Percentiles rank a stretch among this genome's conserved stretches.
These are phyloP conservation scores for Megaustenia siamemsis DNA, from an alignment of 2,888 invertebrate genomes.

Conservation along the genomic window DNA sequence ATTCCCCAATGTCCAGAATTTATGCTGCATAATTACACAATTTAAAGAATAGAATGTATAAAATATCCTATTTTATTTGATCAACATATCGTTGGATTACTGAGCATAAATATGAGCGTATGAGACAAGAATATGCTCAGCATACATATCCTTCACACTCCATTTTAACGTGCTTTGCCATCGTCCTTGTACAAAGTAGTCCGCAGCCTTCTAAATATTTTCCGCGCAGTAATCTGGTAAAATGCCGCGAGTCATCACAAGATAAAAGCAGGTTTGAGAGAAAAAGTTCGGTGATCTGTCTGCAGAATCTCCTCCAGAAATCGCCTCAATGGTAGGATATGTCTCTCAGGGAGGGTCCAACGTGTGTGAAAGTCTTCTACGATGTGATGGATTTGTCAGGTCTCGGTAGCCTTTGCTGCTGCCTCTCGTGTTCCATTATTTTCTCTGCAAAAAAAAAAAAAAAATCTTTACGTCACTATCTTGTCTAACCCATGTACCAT, in stretches of 20 bases:
- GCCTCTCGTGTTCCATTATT: constrained; percentile 64
- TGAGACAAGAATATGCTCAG: too few species aligned
- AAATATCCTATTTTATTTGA: too few species aligned
- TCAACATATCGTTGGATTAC: too few species aligned
- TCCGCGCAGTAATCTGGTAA: constrained; percentile 67
- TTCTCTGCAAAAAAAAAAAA: constrained; percentile 66
- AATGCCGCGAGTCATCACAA: constrained; percentile 70
- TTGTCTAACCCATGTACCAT: too few species aligned
- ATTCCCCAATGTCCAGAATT: too few species aligned
- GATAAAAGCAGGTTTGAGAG: constrained; percentile 75
- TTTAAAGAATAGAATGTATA: too few species aligned
- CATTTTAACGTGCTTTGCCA: too few species aligned
- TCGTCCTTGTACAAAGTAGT: constrained; percentile 55
- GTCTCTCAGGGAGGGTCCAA: constrained; percentile 79
- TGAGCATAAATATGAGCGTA: too few species aligned
- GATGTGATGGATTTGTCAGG: constrained; percentile 80
- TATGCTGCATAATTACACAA: too few species aligned
- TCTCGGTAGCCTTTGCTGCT: constrained; percentile 72
- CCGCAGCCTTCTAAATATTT: constrained; percentile 70
- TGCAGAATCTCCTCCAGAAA: constrained; percentile 69
- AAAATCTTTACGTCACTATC: too few species aligned
- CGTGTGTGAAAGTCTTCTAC: constrained; percentile 81
- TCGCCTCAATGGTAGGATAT: constrained; percentile 79
- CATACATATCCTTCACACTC: too few species aligned
- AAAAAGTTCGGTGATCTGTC: constrained; percentile 74